Base-by-base conservation (phyloP, 2,113 vertebrate genomes). In the Salvator merianae region DNA sequence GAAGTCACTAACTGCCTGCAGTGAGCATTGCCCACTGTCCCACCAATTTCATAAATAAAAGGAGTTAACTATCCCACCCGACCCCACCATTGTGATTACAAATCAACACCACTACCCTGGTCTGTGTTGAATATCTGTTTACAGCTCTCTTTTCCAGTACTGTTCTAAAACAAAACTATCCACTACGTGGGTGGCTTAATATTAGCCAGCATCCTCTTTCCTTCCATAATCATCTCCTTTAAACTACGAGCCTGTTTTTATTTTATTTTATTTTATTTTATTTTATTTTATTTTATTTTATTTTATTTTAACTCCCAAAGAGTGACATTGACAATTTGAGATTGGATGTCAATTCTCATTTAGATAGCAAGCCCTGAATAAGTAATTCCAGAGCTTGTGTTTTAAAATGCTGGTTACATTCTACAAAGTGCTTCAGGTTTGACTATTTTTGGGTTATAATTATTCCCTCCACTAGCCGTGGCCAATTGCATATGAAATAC, bases 321-420 rank as follows among this genome's bases (percentile, higher is more conserved):
- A 40, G 28, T 72, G 69, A 83, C 47, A 34, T 47, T 83, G 75
- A 69, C 22, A 69, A 50, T 62, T 32, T 34, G 59, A 24, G 4
- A 59, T 59, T 43, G 26, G 16, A 62, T 69, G 72, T 81, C 78
- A 80, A 76, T 81, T 80, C 53, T 80, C 65, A 71, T 76, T 87
- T n/a, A 18, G 66, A 50, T 13, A 70, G 71, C 38, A 62, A 62
- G 10, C 16, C 18, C 32, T 84, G 63, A 84, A 77, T 79, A 38
- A 75, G 34, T 74, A 69, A 68, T 40, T 40, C 72, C 40, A 77
- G 12, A 28, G 50, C 65, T 69, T 47, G 12, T 6, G 20, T n/a
- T 81, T 77, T 82, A 77, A 86, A 86, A 82, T 77, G 85, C 79
- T n/a, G 47, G 76, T 73, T 82, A n/a, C 30, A 28, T 65, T 69